Base-by-base conservation (phyloP, 2,113 vertebrate genomes). In the Cyanistes caeruleus region DNA sequence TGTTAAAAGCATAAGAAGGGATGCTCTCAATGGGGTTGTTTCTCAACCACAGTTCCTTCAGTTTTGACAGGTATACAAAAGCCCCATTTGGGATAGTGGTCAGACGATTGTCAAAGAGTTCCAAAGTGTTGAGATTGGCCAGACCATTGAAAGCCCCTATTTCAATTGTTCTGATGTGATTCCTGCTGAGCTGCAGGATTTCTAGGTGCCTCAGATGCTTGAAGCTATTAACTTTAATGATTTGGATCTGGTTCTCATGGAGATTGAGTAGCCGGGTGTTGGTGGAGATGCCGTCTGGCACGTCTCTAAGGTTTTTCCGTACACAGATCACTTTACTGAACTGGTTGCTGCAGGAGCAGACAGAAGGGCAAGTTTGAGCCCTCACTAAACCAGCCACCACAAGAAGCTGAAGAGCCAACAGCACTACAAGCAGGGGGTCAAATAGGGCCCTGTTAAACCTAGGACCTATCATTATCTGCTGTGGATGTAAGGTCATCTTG, bases 381-480 rank as follows among this genome's bases (percentile, higher is more conserved):
- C 99, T 98, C 78, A 99, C 99, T 97, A 99, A 97, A 96, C 99
- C 99, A 94, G 99, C 99, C 95, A 99, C 99, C 97, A 99, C 99
- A 63, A 99, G 98, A 97, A 99, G 99, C 97, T 99, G 99, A 98
- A 99, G 99, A 98, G 99, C 99, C 98, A 99, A 98, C 95, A 99
- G 99, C 98, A 99, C 99, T 98, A 99, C 99, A 98, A 99, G 98
- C 98, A 99, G 98, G 97, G 99, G 99, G 99, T 99, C 99, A 98
- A 99, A 99, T 98, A 99, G 98, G 99, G 99, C 99, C 98, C 99
- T 99, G 99, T 99, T 99, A 98, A 99, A 99, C 99, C 99, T 99
- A 99, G 99, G 99, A 99, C 99, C 99, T 99, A 99, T 99, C 99
- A 99, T 99, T 99, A 98, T 99, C 99, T 99, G 99, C 99, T 99